phyloP scores from a whole-genome alignment of 2,113 vertebrate genomes.

The Bujurquina vittata region DNA sequence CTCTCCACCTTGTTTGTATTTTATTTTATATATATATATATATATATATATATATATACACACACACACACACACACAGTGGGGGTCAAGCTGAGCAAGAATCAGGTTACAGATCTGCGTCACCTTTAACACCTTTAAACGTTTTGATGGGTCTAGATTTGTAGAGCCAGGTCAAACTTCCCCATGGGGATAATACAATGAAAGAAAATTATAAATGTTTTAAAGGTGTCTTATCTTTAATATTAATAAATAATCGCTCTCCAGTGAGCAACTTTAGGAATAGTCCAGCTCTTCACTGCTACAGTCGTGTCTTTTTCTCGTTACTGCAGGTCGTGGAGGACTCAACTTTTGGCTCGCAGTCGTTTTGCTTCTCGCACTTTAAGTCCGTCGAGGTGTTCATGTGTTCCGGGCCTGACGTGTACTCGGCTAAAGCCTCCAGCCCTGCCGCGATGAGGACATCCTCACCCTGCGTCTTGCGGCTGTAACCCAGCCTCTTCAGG shows the following conservation, averaged over 20 bases:
- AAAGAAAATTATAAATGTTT: too few species aligned
- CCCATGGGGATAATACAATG: too few species aligned
- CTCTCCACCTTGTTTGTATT: too few species aligned
- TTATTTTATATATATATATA: too few species aligned
- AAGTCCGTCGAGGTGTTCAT: background rate
- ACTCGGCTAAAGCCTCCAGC: background rate
- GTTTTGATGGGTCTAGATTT: too few species aligned
- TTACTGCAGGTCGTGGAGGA: background rate
- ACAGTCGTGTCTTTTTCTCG: background rate
- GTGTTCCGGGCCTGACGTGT: background rate
- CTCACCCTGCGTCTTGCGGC: background rate
- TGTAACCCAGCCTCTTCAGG: conserved; percentile 2
- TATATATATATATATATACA: too few species aligned
- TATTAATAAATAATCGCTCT: background rate
- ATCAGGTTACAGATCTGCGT: too few species aligned
- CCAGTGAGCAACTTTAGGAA: background rate
- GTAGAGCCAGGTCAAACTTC: too few species aligned
- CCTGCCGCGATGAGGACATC: background rate
- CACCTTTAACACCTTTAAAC: too few species aligned
- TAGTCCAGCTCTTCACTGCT: background rate
- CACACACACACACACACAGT: too few species aligned
- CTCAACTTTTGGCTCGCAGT: background rate
- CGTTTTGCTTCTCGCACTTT: background rate
- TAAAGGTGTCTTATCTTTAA: too few species aligned
- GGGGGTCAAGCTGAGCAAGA: too few species aligned